phyloP scores from a whole-genome alignment of 2,888 invertebrate species.

The Lycaena phlaeas region DNA sequence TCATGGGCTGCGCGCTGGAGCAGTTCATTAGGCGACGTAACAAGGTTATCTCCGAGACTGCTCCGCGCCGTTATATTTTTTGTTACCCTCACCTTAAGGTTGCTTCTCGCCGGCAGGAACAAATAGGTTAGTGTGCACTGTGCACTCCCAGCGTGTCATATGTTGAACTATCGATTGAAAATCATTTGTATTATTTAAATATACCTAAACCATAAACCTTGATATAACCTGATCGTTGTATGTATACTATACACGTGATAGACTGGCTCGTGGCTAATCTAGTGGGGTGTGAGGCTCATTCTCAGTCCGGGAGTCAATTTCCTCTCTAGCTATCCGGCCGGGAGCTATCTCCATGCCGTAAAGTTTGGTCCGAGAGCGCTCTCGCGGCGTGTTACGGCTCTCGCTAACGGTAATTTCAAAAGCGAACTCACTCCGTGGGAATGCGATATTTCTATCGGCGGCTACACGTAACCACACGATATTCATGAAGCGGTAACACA shows the following conservation, averaged over 20 bases:
- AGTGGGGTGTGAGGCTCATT: no score
- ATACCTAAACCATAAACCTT: no score
- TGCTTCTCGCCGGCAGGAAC: conserved; percentile 16
- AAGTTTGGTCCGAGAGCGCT: conserved; percentile 20
- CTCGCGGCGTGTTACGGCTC: conserved; percentile 6
- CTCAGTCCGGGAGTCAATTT: conserved; percentile 42
- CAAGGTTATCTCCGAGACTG: conserved; percentile 32
- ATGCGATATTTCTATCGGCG: conserved; percentile 12
- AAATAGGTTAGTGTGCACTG: conserved; percentile 49
- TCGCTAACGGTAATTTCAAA: conserved; percentile 19
- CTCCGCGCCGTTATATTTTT: conserved; percentile 29
- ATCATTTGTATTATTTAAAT: conserved; percentile 13
- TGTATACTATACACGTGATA: no score
- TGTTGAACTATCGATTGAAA: conserved; percentile 46
- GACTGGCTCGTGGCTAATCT: no score
- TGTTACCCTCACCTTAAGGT: conserved; percentile 27
- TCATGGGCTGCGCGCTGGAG: conserved; percentile 58
- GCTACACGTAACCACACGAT: no score
- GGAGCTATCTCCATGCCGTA: no score
- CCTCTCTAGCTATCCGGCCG: no score
- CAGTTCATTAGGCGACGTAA: conserved; percentile 59
- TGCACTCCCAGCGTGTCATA: conserved; percentile 51
- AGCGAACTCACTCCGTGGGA: conserved; percentile 15
- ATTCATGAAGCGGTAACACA: no score
- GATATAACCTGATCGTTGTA: no score